Percentiles rank a stretch among this genome's conserved stretches.
These are phyloP conservation scores for Leucophenga maculata DNA, from an alignment of 2,888 invertebrate genomes.

Conservation along the genomic window DNA sequence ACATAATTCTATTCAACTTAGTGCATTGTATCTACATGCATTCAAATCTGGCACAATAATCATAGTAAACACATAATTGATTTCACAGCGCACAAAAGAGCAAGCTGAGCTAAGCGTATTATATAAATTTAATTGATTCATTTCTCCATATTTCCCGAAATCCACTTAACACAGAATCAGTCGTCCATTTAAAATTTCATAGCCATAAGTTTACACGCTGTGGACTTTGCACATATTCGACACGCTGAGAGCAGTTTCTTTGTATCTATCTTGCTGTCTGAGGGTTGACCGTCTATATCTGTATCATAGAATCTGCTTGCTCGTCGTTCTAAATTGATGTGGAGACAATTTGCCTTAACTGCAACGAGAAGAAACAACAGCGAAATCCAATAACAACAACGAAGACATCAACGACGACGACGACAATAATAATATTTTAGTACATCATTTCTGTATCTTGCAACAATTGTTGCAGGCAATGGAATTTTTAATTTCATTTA, in stretches of 20 bases:
- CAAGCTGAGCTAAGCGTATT: not conserved
- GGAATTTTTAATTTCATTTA: constrained; percentile 61
- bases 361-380: constrained; percentile 27
- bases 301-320: not conserved
- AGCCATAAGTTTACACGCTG: constrained; percentile 6
- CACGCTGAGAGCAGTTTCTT: not conserved
- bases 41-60: not conserved
- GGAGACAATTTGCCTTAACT: constrained; percentile 47
- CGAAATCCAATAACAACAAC: not conserved
- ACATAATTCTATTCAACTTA: too few relatives aligned
- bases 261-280: not conserved
- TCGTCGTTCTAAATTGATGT: constrained; percentile 48
- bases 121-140: too few relatives aligned
- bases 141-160: too few relatives aligned
- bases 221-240: constrained; percentile 14
- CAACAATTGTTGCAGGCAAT: constrained; percentile 32
- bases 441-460: constrained; percentile 7
- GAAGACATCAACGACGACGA: too few relatives aligned
- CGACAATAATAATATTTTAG: not conserved
- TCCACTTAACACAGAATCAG: constrained; percentile 8
- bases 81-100: not conserved
- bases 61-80: not conserved
- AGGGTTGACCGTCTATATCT: not conserved
- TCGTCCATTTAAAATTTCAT: not conserved
- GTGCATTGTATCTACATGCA: not conserved